These are phyloP conservation scores for Salvelinus sp. DNA, from an alignment of 2,113 vertebrate genomes.

Conservation along the genomic window DNA sequence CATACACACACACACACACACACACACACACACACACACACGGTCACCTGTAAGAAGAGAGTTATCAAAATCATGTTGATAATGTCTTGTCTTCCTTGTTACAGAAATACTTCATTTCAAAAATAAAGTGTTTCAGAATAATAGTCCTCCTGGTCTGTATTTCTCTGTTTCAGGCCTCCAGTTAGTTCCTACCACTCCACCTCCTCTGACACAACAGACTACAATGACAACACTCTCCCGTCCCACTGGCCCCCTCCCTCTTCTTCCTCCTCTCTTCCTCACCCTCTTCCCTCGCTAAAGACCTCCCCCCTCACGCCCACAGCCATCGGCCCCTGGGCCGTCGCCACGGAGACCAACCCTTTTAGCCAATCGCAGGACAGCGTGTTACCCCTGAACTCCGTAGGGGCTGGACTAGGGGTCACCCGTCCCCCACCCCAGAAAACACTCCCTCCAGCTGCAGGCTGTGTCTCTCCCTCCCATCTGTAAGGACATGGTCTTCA, in stretches of 20 bases:
- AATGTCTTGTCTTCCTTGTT: too few species aligned
- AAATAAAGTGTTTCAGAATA: background rate
- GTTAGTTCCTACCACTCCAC: constrained; percentile 39
- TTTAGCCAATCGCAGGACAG: constrained; percentile 51
- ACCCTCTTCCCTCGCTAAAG: constrained; percentile 34
- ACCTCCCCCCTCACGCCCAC: constrained; percentile 17
- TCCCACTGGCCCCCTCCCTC: constrained; percentile 22
- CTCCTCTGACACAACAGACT: constrained; percentile 43
- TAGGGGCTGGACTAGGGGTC: constrained; percentile 33
- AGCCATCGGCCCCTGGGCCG: constrained; percentile 34
- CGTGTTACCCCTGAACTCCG: constrained; percentile 25
- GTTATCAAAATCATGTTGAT: too few species aligned
- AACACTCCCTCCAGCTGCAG: constrained; percentile 52
- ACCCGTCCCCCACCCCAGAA: constrained; percentile 65
- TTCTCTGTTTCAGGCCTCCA: constrained; percentile 41
- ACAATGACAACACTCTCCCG: constrained; percentile 27
- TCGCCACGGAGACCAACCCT: background rate
- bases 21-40: background rate
- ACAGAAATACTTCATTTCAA: too few species aligned
- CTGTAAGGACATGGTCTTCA: too few species aligned
- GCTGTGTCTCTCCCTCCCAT: background rate
- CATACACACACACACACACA: too few species aligned
- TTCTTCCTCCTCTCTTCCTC: constrained; percentile 60
- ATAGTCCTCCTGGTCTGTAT: background rate
- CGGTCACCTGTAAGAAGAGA: too few species aligned